phyloP scores from a whole-genome alignment of 2,113 vertebrate genomes.

The Sapajus apella region DNA sequence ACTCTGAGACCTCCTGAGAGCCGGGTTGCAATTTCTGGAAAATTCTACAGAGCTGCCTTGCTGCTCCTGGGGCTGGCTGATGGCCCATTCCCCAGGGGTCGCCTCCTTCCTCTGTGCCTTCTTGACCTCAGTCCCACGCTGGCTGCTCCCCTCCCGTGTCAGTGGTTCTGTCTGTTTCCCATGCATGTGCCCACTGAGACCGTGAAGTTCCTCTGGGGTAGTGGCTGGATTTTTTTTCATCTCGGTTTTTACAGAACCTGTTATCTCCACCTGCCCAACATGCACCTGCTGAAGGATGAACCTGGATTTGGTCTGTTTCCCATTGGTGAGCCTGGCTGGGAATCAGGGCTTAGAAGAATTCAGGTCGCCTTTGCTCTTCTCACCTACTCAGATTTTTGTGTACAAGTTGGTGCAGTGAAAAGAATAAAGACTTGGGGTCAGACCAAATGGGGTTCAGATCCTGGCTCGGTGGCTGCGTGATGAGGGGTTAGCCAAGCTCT shows the following conservation, averaged over 20 bases:
- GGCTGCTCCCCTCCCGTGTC: accelerated
- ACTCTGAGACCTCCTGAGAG: not conserved
- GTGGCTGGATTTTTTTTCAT: not conserved
- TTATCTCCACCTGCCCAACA: accelerated
- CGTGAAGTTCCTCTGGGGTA: not conserved
- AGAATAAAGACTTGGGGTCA: accelerated
- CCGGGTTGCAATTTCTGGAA: not conserved
- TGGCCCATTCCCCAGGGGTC: not conserved
- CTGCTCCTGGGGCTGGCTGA: not conserved
- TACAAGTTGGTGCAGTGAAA: not conserved
- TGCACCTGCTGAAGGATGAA: not conserved
- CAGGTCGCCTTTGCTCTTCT: not conserved
- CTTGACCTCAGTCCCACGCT: not conserved
- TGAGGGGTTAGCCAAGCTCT: not conserved
- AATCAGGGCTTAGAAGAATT: not conserved
- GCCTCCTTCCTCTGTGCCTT: too few species aligned
- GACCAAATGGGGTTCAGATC: not conserved
- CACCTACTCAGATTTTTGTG: accelerated
- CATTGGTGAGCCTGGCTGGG: accelerated
- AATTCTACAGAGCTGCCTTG: not conserved
- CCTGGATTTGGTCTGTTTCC: not conserved
- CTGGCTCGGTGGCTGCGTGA: not conserved
- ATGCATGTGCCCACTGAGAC: accelerated
- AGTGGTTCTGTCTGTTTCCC: accelerated
- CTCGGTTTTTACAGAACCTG: not conserved